Evolutionary conservation across 2,113 vertebrate species (phyloP).

Genomic region (Xerus inauris): DNA sequence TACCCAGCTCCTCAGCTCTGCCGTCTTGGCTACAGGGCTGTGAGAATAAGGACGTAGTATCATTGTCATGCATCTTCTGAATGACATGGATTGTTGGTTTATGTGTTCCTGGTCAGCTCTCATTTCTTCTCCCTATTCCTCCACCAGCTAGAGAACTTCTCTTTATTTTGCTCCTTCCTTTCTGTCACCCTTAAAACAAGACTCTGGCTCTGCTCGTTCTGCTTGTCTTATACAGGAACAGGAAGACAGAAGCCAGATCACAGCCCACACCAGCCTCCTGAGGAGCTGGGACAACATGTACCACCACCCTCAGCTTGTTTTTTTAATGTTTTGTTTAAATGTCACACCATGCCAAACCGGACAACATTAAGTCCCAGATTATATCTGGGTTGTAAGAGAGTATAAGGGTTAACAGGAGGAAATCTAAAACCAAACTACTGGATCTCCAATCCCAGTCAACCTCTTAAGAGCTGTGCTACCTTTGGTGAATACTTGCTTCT

Average conservation of each 20-base stretch:
- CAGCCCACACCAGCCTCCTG: no score
- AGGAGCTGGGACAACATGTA: neutral
- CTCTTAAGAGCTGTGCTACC: neutral
- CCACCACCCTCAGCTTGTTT: neutral
- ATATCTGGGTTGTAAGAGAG: neutral
- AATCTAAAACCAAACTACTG: neutral
- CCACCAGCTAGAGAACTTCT: neutral
- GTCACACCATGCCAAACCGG: neutral
- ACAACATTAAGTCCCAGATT: neutral
- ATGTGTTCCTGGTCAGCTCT: neutral
- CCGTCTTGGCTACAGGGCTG: neutral
- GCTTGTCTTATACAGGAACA: neutral
- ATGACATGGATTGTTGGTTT: neutral
- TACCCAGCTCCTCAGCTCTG: neutral
- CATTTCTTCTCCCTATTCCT: neutral
- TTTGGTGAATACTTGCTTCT: conserved; percentile 5
- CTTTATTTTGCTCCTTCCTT: neutral
- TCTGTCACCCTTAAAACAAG: neutral
- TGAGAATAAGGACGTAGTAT: neutral
- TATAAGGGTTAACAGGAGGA: neutral
- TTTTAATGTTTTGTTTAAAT: conserved; percentile 39
- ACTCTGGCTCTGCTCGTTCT: neutral
- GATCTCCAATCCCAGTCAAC: neutral
- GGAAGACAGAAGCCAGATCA: neutral
- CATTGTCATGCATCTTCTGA: neutral